Evolutionary conservation across 2,888 invertebrate genomes (phyloP), one percentile per base, ranked within the genome.

Genomic region (Apamea monoglypha): DNA sequence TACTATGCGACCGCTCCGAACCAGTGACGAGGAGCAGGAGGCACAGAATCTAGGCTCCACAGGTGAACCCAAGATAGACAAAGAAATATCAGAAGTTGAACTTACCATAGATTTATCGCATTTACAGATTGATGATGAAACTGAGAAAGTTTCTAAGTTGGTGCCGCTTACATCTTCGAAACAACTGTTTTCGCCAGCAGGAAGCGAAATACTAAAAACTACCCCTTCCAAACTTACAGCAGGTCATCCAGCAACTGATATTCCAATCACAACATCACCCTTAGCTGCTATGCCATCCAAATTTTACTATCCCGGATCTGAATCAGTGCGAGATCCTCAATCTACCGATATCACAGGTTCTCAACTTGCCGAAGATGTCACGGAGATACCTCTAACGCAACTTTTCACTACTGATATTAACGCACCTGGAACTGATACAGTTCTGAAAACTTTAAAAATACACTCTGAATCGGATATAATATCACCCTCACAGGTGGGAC

Each of bases 21-120:
- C 85, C 14, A 70, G 44, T 50, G 90, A 91, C 76, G 84, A 87
- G 12, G 74, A 85, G n/a, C 63, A 70, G 4, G 36, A 47, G 16
- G 6, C n/a, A 16, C 63, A 64, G 56, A 50, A 44, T 80, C 16
- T 18, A 56, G 44, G 56, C 64, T 14, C 29, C 59, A n/a, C 40
- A n/a, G 16, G 3, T 82, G 56, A 64, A 47, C 29, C 50, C 66
- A 50, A 44, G 25, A 64, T 40, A 2, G 21, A 44, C 14, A 66
- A 53, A 36, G 53, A 40, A 75, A 44, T 44, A 29, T 68, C 83
- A 69, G 21, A 79, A 50, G 44, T 6, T 29, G 36, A 78, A 32
- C 16, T 32, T 47, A 21, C 56, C 6, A 44, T 59, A n/a, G 72
- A 66, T 71, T 59, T 70, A 64, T 83, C 83, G 32, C 63, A 64